phyloP scores from a whole-genome alignment of 2,113 vertebrate species.

The Lycocorax pyrrhopterus region DNA sequence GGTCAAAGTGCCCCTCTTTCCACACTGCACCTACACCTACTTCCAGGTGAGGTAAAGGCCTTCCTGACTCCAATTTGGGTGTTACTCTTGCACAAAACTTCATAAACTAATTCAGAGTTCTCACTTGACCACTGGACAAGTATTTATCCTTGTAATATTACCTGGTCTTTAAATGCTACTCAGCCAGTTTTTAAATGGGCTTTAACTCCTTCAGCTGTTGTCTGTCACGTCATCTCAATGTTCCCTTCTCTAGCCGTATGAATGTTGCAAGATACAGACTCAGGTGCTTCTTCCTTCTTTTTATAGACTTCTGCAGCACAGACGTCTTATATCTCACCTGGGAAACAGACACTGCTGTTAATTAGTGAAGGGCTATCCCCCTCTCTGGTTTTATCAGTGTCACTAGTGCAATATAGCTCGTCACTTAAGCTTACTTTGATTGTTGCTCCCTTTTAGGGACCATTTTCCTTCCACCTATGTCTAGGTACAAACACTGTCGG shows the following conservation, averaged over 20 bases:
- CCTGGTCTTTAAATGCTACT: not conserved
- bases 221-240: not conserved
- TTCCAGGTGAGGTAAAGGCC: not conserved
- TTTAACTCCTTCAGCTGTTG: not conserved
- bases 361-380: not conserved
- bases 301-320: not conserved
- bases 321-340: not conserved
- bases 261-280: not conserved
- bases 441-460: not conserved
- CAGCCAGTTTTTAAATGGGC: not conserved
- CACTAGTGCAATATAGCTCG: not conserved
- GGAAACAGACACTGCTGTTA: not conserved
- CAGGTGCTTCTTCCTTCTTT: not conserved
- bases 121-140: not conserved
- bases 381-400: not conserved
- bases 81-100: not conserved
- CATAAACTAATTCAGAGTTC: not conserved
- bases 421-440: not conserved
- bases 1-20: not conserved
- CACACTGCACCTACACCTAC: not conserved
- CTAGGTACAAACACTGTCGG: not conserved
- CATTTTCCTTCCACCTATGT: not conserved
- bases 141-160: not conserved
- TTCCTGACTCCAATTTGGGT: not conserved
- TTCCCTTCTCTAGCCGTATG: not conserved